Evolutionary conservation across 2,797 vertebrate genomes (phyloP).

Genomic region (Uromys caudimaculatus): DNA sequence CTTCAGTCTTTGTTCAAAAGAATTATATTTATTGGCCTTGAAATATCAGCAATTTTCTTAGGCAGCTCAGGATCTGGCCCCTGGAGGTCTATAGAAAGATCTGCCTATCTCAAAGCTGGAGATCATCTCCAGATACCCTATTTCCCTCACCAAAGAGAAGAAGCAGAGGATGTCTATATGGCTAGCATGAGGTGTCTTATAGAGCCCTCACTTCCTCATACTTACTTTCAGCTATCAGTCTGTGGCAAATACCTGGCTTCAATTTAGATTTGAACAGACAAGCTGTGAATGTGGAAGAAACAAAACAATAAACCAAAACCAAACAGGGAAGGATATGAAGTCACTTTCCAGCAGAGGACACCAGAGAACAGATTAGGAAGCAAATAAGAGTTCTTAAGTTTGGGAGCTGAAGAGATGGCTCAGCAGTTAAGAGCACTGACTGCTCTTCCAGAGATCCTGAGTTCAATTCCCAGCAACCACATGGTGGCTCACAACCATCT

Average conservation of each 20-base stretch:
- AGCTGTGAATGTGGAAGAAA: neutral
- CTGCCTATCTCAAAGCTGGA: constrained; percentile 9
- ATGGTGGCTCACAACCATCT: neutral
- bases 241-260: neutral
- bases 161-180: neutral
- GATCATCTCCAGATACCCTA: neutral
- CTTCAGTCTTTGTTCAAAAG: constrained; percentile 21
- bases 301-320: neutral
- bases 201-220: neutral
- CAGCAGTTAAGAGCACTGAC: neutral
- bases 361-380: neutral
- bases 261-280: constrained; percentile 19
- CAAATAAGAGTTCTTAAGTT: constrained; percentile 29
- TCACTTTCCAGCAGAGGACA: constrained; percentile 32
- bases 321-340: constrained; percentile 12
- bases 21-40: constrained; percentile 24
- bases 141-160: neutral
- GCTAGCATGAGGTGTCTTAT: neutral
- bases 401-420: neutral
- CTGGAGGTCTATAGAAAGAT: constrained; percentile 29
- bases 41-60: constrained; percentile 11
- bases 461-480: neutral
- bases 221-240: neutral
- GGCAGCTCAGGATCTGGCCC: neutral
- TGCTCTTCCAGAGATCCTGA: neutral